Evolutionary conservation across 1,140 invertebrate species (phyloP).

Genomic region (Bombus fervidus): DNA sequence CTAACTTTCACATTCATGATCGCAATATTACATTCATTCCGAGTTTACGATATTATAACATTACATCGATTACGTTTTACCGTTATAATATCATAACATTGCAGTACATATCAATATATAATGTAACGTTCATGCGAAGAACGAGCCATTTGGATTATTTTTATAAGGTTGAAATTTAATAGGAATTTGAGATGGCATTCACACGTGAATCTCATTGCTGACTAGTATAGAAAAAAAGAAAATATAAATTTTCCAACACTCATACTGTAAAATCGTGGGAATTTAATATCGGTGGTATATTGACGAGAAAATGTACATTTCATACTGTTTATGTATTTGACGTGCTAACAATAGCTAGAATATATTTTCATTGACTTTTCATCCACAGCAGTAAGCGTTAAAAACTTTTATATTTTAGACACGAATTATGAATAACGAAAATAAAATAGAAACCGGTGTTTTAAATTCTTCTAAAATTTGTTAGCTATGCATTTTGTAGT

Average conservation of each 20-base stretch:
- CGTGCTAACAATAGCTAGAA: not conserved
- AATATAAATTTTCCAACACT: slow-evolving; percentile 6
- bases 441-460: not conserved
- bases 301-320: slow-evolving; percentile 18
- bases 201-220: slow-evolving; percentile 25
- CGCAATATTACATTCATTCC: slow-evolving; percentile 38
- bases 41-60: slow-evolving; percentile 37
- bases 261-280: not conserved
- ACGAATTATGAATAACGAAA: not conserved
- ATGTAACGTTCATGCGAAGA: slow-evolving; percentile 19
- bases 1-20: slow-evolving; percentile 36
- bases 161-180: slow-evolving; percentile 1
- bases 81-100: slow-evolving; percentile 34
- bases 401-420: not conserved
- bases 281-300: not conserved
- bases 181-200: not conserved
- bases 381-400: not conserved
- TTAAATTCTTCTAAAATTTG: not conserved
- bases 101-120: slow-evolving; percentile 13
- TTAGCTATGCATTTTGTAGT: not conserved
- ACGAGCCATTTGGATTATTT: slow-evolving; percentile 9
- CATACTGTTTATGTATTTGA: not conserved
- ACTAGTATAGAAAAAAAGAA: slow-evolving; percentile 40
- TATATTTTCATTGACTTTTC: not conserved
- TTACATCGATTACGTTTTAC: slow-evolving; percentile 4